Evolutionary conservation across 1,140 invertebrate species (phyloP), one percentile per base, ranked within the genome.

Genomic region (Dendroctonus ponderosae): DNA sequence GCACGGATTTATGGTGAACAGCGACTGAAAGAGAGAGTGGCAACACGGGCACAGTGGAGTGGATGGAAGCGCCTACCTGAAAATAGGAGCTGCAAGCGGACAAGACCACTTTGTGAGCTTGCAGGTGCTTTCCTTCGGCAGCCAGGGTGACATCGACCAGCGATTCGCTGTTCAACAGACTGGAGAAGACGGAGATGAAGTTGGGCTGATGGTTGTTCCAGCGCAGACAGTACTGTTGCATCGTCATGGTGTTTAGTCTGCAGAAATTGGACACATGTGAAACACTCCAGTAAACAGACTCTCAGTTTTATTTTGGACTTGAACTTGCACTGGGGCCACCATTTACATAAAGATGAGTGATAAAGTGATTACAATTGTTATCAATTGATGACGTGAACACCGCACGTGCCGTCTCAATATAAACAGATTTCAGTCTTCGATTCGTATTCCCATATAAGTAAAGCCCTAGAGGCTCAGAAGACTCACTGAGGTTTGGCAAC

Each of bases 161-260:
- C n/a, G 89, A 87, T 76, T 92, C 89, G 75, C 86, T 91, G 73
- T 86, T 89, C 56, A 93, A 80, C 58, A 93, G 79, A 72, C 84
- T 87, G 39, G 89, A 90, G 79, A 93, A 93, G 70, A 92, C 91
- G 1, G 90, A 90, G 71, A 93, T 91, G 74, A 93, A 91, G 78
- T 94, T 93, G 11, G 91, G 90, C 72, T 91, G 90, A 82, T 94
- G 91, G 81, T 93, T 92, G 79, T 93, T 93, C 91, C 92, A 93
- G 61, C 91, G 84, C 66, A 93, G 81, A 78, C 91, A 92, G 78
- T 92, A 94, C 75, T 94, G 90, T 80, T 93, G 91, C 79, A 87
- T 86, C 66, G 88, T 84, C 88, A 89, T 90, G 49, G n/a, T 67
- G 15, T 56, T 56, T 3, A 4, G 7, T 56, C 44, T 60, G 15